Evolutionary conservation across 2,888 invertebrate species (phyloP).

Genomic region (Acanthosepion esculentum): DNA sequence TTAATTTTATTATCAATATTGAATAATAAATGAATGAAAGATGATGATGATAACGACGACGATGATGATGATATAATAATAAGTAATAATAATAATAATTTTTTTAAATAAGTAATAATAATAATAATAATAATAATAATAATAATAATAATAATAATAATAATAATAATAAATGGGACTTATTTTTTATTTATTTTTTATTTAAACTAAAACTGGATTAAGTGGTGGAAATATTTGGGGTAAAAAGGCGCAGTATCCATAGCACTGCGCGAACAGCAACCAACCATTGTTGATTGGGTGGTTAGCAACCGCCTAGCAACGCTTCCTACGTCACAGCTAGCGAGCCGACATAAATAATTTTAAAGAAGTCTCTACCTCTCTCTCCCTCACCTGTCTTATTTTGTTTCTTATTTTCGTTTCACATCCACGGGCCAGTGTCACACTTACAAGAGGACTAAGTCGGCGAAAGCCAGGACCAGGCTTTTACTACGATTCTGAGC

Average conservation of each 20-base stretch:
- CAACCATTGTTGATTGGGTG: slow-evolving; percentile 47
- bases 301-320: slow-evolving; percentile 47
- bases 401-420: neutral
- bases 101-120: neutral
- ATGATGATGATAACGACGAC: neutral
- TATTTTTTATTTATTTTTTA: neutral
- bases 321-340: slow-evolving; percentile 46
- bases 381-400: slow-evolving; percentile 24
- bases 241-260: slow-evolving; percentile 46
- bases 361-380: slow-evolving; percentile 34
- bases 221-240: neutral
- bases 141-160: neutral
- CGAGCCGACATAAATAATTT: slow-evolving; percentile 46
- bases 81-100: neutral
- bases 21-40: neutral
- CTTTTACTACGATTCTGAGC: neutral
- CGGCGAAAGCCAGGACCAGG: slow-evolving; percentile 6
- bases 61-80: neutral
- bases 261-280: slow-evolving; percentile 45
- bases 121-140: neutral
- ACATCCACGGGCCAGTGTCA: slow-evolving; percentile 11
- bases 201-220: neutral
- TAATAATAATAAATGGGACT: neutral
- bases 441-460: slow-evolving; percentile 33
- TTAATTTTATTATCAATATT: neutral